These are phyloP conservation scores for Mythimna vitellina DNA, from an alignment of 2,888 invertebrate species.

Conservation along the genomic window DNA sequence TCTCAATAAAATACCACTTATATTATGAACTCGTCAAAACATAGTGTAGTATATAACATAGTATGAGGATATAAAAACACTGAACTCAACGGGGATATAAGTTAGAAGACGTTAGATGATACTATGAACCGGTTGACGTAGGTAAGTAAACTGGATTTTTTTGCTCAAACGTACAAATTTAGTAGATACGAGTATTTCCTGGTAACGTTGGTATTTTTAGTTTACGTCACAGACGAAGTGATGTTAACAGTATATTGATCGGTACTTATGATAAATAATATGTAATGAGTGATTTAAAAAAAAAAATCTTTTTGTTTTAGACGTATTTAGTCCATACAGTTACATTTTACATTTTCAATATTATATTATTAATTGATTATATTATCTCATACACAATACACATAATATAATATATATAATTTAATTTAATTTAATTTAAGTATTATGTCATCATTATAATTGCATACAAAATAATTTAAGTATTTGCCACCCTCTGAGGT, in stretches of 20 bases:
- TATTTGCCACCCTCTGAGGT: no score
- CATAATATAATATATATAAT: no score
- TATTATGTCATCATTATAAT: no score
- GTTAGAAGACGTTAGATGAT: conserved; percentile 11
- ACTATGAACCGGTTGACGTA: conserved; percentile 6
- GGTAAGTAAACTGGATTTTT: conserved; percentile 28
- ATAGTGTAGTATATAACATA: conserved; percentile 4
- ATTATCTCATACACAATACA: no score
- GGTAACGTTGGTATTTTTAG: not conserved
- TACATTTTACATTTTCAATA: no score
- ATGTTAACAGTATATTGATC: not conserved
- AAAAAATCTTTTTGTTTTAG: no score
- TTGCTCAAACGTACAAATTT: not conserved
- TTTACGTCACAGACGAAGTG: not conserved
- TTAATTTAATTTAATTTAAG: no score
- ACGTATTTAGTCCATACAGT: no score
- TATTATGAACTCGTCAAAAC: conserved; percentile 14
- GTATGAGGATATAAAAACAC: conserved; percentile 29
- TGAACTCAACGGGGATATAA: conserved; percentile 22
- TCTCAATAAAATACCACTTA: conserved; percentile 28
- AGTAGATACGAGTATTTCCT: conserved; percentile 9
- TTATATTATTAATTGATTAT: no score
- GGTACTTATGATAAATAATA: no score
- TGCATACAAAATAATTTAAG: no score
- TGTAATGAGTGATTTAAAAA: not conserved